These are phyloP conservation scores for Passer domesticus DNA, from an alignment of 2,113 vertebrate genomes.

Conservation along the genomic window DNA sequence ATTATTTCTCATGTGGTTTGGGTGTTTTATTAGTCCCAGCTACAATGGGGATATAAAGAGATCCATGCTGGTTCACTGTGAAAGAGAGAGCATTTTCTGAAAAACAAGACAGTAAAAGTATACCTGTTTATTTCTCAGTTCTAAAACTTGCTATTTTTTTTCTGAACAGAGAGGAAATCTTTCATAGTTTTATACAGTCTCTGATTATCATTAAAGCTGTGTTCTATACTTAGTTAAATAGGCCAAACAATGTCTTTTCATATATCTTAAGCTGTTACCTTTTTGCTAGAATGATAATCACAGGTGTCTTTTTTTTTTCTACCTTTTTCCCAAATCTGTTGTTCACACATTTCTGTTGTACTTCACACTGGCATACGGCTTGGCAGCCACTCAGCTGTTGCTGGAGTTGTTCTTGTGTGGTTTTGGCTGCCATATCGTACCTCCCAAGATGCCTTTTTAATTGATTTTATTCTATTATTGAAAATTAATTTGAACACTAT, in stretches of 20 bases:
- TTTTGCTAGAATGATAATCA: background rate
- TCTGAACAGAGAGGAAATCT: background rate
- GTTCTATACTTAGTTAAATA: background rate
- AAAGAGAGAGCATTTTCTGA: background rate
- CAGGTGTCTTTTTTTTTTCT: constrained; percentile 8
- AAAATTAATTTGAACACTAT: constrained; percentile 12
- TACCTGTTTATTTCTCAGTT: background rate
- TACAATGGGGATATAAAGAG: background rate
- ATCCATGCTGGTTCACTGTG: background rate
- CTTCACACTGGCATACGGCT: background rate
- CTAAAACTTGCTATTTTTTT: background rate
- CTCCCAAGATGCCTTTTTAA: constrained; percentile 14
- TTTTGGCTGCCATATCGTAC: background rate
- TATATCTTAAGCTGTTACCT: background rate
- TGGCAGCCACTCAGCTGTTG: constrained; percentile 23
- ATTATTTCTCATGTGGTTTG: background rate
- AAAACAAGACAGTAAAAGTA: background rate
- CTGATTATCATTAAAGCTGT: background rate
- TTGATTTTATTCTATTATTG: background rate
- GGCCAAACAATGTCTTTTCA: background rate
- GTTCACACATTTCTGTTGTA: constrained; percentile 34
- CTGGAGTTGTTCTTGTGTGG: background rate
- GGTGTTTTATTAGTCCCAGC: background rate
- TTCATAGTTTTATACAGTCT: background rate
- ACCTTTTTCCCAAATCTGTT: constrained; percentile 1